Base-by-base conservation (phyloP, 1,140 invertebrate species). In the Drosophila nebulosa region DNA sequence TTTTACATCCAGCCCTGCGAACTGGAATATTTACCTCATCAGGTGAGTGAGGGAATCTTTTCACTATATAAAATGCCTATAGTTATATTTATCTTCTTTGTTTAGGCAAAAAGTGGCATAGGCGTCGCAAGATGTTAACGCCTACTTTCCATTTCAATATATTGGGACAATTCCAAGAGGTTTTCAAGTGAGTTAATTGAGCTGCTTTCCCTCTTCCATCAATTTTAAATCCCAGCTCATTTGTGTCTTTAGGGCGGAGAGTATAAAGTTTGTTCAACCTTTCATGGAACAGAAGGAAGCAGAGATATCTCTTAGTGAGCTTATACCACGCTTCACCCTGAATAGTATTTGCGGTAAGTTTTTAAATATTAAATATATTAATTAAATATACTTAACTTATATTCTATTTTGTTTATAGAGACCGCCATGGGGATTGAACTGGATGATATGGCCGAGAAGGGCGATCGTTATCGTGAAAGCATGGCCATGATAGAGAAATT, bases 81-180 rank as follows among this genome's bases (percentile, higher is more conserved):
- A n/a, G n/a, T n/a, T n/a, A n/a, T n/a, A n/a, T n/a, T n/a, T n/a
- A 1, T 22, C 22, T 22, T 10, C 9, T 22, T n/a, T n/a, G n/a
- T n/a, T 4, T 42, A 90, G 90, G 62, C 64, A 89, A 92, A 10
- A 97, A 97, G 92, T 98, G 97, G 97, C 94, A 94, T 32, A 74
- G 83, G 0, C 92, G 97, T 32, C 92, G 97, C 51, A 97, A 96
- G 92, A 93, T 98, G 68, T 91, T 98, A 1, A 97, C 97, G 0
- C 96, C 97, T 4, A 95, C 97, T 0, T 98, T 98, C 91, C 97
- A 98, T 90, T 98, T 97, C 75, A 96, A 96, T 78, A 96, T 98
- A 64, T 91, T 98, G 4, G 93, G 95, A 62, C 94, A 96, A 74
- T 98, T 97, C 90, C 70, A 73, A 46, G 92, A 93, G 2, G 95